Evolutionary conservation across 2,888 invertebrate genomes (phyloP).

Genomic region (Brachylomia viminalis): DNA sequence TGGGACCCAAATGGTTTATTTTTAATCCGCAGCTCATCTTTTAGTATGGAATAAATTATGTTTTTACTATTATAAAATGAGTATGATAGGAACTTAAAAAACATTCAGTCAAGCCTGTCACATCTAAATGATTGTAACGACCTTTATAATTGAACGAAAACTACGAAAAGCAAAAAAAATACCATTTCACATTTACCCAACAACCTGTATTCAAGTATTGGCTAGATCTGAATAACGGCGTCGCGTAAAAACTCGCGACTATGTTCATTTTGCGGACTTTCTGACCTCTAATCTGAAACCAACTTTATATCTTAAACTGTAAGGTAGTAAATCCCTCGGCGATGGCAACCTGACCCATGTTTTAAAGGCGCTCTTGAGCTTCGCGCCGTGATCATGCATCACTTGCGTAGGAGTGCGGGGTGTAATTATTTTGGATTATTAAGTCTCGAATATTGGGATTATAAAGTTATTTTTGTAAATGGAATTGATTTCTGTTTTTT

Average conservation of each 20-base stretch:
- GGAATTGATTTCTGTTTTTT: slow-evolving; percentile 1
- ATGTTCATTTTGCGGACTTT: slow-evolving; percentile 86
- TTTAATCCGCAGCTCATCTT: too few relatives aligned
- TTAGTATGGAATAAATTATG: too few relatives aligned
- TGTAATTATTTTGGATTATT: slow-evolving; percentile 80
- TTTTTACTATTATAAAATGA: neutral
- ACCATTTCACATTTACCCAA: slow-evolving; percentile 25
- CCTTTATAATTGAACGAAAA: slow-evolving; percentile 13
- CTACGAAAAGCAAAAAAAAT: neutral
- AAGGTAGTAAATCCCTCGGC: slow-evolving; percentile 65
- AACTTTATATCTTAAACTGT: slow-evolving; percentile 46
- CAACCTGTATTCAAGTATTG: slow-evolving; percentile 85
- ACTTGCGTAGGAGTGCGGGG: slow-evolving; percentile 80
- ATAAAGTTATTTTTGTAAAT: slow-evolving; percentile 22
- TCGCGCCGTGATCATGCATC: slow-evolving; percentile 87
- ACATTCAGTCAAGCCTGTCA: neutral
- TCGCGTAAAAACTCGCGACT: slow-evolving; percentile 85
- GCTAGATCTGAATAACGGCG: slow-evolving; percentile 86
- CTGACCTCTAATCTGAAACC: slow-evolving; percentile 57
- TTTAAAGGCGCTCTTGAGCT: slow-evolving; percentile 80
- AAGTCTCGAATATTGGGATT: slow-evolving; percentile 60
- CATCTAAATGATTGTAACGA: slow-evolving; percentile 17
- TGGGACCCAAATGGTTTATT: too few relatives aligned
- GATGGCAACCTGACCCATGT: slow-evolving; percentile 65
- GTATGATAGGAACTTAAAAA: neutral